A percentile compares a stretch with the other conserved stretches of the same genome.
Conservation (phyloP, 2,888 invertebrate genomes). For the Pseudococcus longispinus region DNA sequence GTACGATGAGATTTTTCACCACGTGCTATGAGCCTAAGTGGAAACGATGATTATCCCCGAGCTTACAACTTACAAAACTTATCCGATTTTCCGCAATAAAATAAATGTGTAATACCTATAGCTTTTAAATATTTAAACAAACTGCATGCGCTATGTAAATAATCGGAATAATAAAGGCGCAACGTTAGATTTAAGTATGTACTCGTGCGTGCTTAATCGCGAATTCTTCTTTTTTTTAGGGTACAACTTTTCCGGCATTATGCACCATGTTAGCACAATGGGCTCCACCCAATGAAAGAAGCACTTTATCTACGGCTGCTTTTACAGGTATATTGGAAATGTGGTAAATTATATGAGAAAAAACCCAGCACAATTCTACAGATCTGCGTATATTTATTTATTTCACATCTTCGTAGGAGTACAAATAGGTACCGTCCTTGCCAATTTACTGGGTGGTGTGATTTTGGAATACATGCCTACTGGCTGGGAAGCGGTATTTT, state of each 20-base stretch:
- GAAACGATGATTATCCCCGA: neutral
- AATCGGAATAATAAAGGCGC: too few species aligned
- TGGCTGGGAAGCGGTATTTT: slow-evolving; percentile 62
- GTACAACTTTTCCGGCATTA: slow-evolving; percentile 64
- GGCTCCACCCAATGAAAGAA: slow-evolving; percentile 63
- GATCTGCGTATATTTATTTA: neutral
- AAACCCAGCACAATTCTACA: neutral
- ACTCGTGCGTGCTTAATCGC: neutral
- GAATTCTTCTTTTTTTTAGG: slow-evolving; percentile 59
- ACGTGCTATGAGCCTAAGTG: neutral
- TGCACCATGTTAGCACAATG: slow-evolving; percentile 63
- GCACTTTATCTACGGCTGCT: slow-evolving; percentile 62
- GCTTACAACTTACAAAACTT: neutral
- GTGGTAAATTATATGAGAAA: too few species aligned
- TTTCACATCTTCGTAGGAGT: slow-evolving; percentile 59
- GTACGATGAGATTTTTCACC: neutral
- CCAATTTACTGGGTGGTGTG: slow-evolving; percentile 60
- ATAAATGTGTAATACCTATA: too few species aligned
- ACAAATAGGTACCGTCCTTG: slow-evolving; percentile 61
- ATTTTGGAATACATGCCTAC: slow-evolving; percentile 62
- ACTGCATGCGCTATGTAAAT: too few species aligned
- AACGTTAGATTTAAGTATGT: too few species aligned
- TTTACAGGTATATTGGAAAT: slow-evolving; percentile 60
- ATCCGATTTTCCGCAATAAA: neutral
- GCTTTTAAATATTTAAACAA: too few species aligned